Percentiles rank a stretch among this genome's conserved stretches.
These are phyloP conservation scores for Neocloeon triangulifer DNA, from an alignment of 1,140 invertebrate genomes.

Conservation along the genomic window DNA sequence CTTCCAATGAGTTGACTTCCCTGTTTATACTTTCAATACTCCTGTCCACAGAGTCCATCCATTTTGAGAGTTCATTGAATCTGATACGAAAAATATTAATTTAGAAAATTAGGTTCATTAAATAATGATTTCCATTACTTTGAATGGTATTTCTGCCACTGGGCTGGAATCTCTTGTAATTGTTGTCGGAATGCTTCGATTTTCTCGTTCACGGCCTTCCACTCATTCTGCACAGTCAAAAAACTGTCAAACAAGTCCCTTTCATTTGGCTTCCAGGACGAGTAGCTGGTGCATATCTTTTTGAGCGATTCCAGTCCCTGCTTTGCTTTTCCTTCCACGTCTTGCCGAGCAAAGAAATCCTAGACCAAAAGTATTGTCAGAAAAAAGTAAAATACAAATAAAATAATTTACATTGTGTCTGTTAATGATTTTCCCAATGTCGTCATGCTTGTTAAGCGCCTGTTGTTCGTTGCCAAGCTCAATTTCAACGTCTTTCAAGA, in stretches of 20 bases:
- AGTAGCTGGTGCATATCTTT: slow-evolving; percentile 37
- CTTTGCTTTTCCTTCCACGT: slow-evolving; percentile 42
- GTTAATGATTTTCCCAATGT: slow-evolving; percentile 48
- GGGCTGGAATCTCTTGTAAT: slow-evolving; percentile 65
- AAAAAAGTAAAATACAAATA: too few species aligned
- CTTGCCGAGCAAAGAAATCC: slow-evolving; percentile 37
- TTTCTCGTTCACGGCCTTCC: slow-evolving; percentile 42
- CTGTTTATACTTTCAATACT: slow-evolving; percentile 59
- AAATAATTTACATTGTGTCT: slow-evolving; percentile 46
- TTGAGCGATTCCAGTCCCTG: slow-evolving; percentile 51
- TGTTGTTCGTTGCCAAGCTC: slow-evolving; percentile 69
- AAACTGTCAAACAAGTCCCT: slow-evolving; percentile 34
- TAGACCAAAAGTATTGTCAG: slow-evolving; percentile 5
- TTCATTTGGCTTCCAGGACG: slow-evolving; percentile 37
- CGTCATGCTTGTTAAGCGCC: slow-evolving; percentile 63
- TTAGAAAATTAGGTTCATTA: not conserved
- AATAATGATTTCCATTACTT: slow-evolving; percentile 25
- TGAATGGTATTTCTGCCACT: slow-evolving; percentile 66
- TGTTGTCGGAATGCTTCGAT: slow-evolving; percentile 50
- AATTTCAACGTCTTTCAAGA: slow-evolving; percentile 71
- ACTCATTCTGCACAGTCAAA: slow-evolving; percentile 41
- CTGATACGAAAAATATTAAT: slow-evolving; percentile 15
- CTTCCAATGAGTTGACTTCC: slow-evolving; percentile 61
- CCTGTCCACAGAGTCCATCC: slow-evolving; percentile 76
- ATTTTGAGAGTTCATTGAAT: slow-evolving; percentile 60